Base-by-base conservation (phyloP, 2,797 vertebrate genomes). In the Sorex maritimensis region DNA sequence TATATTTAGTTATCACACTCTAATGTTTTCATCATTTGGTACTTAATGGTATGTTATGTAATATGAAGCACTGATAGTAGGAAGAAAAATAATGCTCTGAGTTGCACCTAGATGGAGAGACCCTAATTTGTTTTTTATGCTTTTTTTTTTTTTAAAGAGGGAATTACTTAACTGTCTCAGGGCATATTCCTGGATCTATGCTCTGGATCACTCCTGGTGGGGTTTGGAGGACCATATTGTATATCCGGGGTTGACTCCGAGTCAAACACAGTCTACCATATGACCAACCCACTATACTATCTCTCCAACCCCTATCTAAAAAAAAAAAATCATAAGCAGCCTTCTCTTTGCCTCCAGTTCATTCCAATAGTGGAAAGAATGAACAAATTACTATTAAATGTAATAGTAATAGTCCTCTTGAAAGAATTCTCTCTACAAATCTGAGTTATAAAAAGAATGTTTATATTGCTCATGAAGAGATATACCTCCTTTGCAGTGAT, bases 401-500 rank as follows among this genome's bases (percentile, higher is more conserved):
- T 30, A 44, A 23, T 63, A 44, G 6, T 81, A 44, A 71, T 11
- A 81, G 21, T 61, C 5, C 58, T 21, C 58, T 61, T 61, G 55
- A 73, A 34, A 86, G 82, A 28, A 6, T 9, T 82, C 15, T 93
- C 8, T 71, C 38, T 75, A 46, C 1, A 92, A 15, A 49, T 30
- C 34, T 89, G 17, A 28, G 19, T 23, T 61, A 61, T 61, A 61
- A 17, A 61, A 81, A 30, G 4, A 46, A 44, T 34, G 30, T 8
- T 82, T 74, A 26, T 28, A 83, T 65, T 78, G 28, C 4, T 34
- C 17, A 72, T 52, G 4, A 86, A 94, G 23, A 86, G 68, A 86
- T 94, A 81, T 19, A 1, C 79, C 38, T 82, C 17, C 58, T 23
- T 61, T 61, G 4, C 15, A 15, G 19, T 58, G 5, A 58, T 61